Conservation (phyloP, 1,140 invertebrate species). For the Calliphora vicina region DNA sequence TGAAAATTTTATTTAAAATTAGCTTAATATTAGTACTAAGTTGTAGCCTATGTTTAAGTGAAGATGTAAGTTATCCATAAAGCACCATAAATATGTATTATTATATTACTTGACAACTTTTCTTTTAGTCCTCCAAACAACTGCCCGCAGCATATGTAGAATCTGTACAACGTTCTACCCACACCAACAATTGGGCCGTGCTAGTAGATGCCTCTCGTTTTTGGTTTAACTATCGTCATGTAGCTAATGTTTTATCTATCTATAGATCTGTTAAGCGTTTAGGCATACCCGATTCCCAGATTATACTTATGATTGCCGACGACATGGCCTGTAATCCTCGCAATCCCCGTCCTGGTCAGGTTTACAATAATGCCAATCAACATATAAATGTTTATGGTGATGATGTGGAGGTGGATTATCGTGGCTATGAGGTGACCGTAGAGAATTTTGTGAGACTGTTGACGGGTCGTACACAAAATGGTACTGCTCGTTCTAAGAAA, state of each 20-base stretch:
- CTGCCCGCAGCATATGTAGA: slow-evolving; percentile 46
- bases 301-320: slow-evolving; percentile 98
- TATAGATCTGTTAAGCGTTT: slow-evolving; percentile 97
- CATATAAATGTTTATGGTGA: slow-evolving; percentile 99
- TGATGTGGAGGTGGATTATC: slow-evolving; percentile 99
- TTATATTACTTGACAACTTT: too few species aligned
- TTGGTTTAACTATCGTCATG: slow-evolving; percentile 99
- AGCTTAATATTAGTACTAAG: too few species aligned
- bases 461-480: slow-evolving; percentile 88
- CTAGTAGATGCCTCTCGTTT: slow-evolving; percentile 97
- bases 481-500: slow-evolving; percentile 94
- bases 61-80: too few species aligned
- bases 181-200: slow-evolving; percentile 99
- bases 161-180: slow-evolving; percentile 65
- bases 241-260: slow-evolving; percentile 97
- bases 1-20: too few species aligned
- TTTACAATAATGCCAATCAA: slow-evolving; percentile 98
- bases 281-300: slow-evolving; percentile 96
- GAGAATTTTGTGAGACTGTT: slow-evolving; percentile 98
- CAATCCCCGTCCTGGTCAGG: slow-evolving; percentile 96
- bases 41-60: too few species aligned
- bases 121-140: neutral
- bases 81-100: too few species aligned
- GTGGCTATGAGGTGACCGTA: slow-evolving; percentile 97
- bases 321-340: slow-evolving; percentile 99